These are phyloP conservation scores for Drosophila takahashii DNA, from an alignment of 1,140 invertebrate genomes.

Conservation along the genomic window DNA sequence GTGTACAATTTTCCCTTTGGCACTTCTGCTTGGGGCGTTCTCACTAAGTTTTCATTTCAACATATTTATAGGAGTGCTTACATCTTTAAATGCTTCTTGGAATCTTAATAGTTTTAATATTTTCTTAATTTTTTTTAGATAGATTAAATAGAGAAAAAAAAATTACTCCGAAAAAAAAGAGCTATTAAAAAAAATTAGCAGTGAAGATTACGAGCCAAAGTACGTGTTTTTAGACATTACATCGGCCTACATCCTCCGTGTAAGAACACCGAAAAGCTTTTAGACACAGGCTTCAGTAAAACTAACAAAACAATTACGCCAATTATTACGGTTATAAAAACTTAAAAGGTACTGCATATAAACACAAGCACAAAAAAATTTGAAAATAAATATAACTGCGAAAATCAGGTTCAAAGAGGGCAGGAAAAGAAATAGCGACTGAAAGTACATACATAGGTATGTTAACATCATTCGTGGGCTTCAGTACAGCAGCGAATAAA, in stretches of 20 bases:
- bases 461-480: constrained; percentile 44
- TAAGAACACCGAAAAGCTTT: constrained; percentile 70
- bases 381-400: constrained; percentile 57
- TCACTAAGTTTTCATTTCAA: constrained; percentile 70
- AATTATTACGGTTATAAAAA: constrained; percentile 73
- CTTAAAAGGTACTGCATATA: constrained; percentile 62
- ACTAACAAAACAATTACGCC: constrained; percentile 77
- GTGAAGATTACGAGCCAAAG: background rate
- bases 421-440: background rate
- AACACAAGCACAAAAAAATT: constrained; percentile 15
- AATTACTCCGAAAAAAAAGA: background rate
- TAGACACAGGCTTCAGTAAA: constrained; percentile 42
- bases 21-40: constrained; percentile 30
- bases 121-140: background rate
- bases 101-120: background rate
- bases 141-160: background rate
- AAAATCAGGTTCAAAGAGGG: constrained; percentile 12
- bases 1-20: constrained; percentile 15
- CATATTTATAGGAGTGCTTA: constrained; percentile 12
- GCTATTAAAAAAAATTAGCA: background rate
- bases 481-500: constrained; percentile 58
- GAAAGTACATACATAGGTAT: constrained; percentile 42
- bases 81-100: no score
- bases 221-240: constrained; percentile 20
- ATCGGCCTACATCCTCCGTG: background rate